Base-by-base conservation (phyloP, 2,113 vertebrate genomes). In the Pomatostomus ruficeps region DNA sequence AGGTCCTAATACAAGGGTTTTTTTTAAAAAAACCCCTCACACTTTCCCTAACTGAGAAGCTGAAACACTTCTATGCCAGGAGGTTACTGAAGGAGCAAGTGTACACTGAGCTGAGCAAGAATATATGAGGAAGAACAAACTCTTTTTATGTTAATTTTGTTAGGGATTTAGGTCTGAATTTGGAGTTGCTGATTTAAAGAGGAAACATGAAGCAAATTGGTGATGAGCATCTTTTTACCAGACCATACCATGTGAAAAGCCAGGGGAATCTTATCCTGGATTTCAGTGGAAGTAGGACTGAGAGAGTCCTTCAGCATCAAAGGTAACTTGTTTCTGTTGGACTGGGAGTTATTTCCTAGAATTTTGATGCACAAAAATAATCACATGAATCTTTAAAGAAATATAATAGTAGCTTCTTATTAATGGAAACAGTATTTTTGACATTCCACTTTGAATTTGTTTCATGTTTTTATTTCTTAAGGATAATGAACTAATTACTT, bases 201-300 rank as follows among this genome's bases (percentile, higher is more conserved):
- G 55, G 54, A 83, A 90, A 57, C 20, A n/a, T 58, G 28, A 68
- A 67, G n/a, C 31, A 83, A 80, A 58, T 19, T 66, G 49, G 43
- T 91, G 35, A 65, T 36, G 28, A 38, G 18, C 13, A 35, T 58
- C 52, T 88, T 87, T 85, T 82, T 57, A 59, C 25, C 36, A 82
- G 58, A 57, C 28, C 11, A 71, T 59, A 45, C 33, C 8, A 7
- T 14, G 22, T 59, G 49, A 61, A 89, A 85, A 85, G 29, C 24
- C 57, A 36, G 36, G 51, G 45, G 70, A 81, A 75, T 87, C 43
- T 92, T 86, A 21, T 62, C 63, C 81, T 81, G 67, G 22, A 84
- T 89, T 84, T 85, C 74, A 40, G 48, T n/a, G 35, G 68, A 86
- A 86, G 46, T 23, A 84, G 36, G 40, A 42, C 83, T 93, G 45